Evolutionary conservation across 2,888 invertebrate species (phyloP), one percentile per base, ranked within the genome.

Genomic region (Cosmorhoe ocellata): DNA sequence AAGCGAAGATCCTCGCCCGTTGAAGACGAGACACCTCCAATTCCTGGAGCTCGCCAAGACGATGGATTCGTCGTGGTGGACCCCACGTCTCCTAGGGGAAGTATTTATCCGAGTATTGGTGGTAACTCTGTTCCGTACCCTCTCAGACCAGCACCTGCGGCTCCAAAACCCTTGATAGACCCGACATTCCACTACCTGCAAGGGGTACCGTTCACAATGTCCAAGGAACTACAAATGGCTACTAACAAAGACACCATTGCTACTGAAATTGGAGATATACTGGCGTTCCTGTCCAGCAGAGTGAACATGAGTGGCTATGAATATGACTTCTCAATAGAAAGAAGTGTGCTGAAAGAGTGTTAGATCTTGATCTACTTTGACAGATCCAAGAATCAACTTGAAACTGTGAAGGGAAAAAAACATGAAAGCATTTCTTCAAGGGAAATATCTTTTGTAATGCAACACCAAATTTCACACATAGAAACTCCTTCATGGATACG

Each of bases 311-410:
- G 73, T 49, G 74, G 80, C 36, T 89, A 79, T 57, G 71, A 87
- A 24, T 93, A 93, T 63, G 87, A 91, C 60, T 93, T 93, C 65
- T 75, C 81, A 9, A 68, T 85, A 2, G 93, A 93, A 67, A 88
- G 79, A 57, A 90, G 91, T 80, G 91, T 93, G 28, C 71, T 92
- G 26, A 82, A 88, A 53, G 92, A 92, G 59, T 85, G 74, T 66
- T 84, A 27, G 27, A 31, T 3, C 56, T 71, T 36, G 12, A 27
- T 14, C 5, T 2, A 18, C 2, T 18, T 9, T 26, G 30, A 4
- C 11, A 34, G 10, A 8, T 8, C 14, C n/a, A 18, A 14, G 14
- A 38, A 44, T 18, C 4, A 18, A n/a, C n/a, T 18, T 3, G 4
- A 18, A 18, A 18, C 18, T 18, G 4, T 18, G 18, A n/a, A n/a